Conservation (phyloP, 2,888 invertebrate species). For the Piscicola geometra region DNA sequence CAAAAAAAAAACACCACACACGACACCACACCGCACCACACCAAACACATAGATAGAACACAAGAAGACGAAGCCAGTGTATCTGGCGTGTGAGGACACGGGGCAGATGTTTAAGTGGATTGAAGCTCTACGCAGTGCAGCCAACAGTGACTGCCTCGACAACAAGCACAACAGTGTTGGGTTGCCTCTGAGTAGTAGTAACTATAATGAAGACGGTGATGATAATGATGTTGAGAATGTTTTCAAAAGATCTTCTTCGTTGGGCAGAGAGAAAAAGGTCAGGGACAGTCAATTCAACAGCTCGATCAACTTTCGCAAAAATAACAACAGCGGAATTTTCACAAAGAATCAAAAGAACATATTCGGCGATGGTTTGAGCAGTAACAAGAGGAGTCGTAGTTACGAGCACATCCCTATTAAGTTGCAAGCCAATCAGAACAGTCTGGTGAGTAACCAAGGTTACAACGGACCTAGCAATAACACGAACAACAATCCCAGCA, state of each 20-base stretch:
- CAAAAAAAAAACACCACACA: constrained; percentile 7
- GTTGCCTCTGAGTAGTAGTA: too few species aligned
- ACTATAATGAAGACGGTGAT: too few species aligned
- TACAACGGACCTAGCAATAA: background rate
- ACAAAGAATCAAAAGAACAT: background rate
- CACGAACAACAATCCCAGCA: background rate
- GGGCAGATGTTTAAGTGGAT: background rate
- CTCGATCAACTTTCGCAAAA: background rate
- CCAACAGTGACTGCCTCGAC: background rate
- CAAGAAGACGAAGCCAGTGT: background rate
- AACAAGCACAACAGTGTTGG: background rate
- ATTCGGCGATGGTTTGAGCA: background rate
- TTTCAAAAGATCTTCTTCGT: background rate
- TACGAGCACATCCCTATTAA: constrained; percentile 7
- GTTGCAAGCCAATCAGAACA: background rate
- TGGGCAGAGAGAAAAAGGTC: background rate
- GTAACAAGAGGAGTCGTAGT: background rate
- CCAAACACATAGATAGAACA: background rate
- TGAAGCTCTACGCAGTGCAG: background rate
- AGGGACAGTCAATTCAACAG: background rate
- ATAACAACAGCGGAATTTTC: background rate
- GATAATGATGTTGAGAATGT: background rate
- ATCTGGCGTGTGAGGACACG: constrained; percentile 6
- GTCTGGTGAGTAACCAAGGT: background rate
- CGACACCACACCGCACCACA: background rate